Evolutionary conservation across 2,797 vertebrate genomes (phyloP), one percentile per base, ranked within the genome.

Genomic region (Syngnathus acus): DNA sequence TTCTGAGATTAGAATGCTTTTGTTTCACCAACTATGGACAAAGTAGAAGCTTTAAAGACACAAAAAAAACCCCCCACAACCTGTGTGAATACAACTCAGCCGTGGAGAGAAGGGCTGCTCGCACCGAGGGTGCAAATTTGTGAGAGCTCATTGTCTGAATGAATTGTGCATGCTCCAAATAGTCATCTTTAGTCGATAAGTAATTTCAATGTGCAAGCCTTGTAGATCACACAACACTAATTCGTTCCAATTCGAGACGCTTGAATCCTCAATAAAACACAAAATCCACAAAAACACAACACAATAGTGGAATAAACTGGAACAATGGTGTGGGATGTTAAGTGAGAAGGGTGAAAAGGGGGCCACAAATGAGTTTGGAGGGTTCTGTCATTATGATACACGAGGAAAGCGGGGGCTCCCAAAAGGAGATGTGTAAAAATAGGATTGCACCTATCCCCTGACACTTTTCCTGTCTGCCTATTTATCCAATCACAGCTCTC

Each of bases 401-500:
- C 75, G 23, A 69, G 80, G 81, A 66, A 76, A 83, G 73, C 43
- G 73, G 78, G 76, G 69, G 74, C 72, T 87, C 86, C 86, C 87
- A 82, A 72, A 84, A 82, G 79, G 79, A 85, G 78, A 79, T 65
- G 78, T 73, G 75, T 85, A 90, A 89, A 88, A 90, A 88, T 87
- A 89, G 85, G 84, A 80, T 73, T 66, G 76, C 78, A 74, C 75
- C 76, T 82, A 69, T 87, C 82, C 83, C 84, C 63, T 63, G 78
- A 86, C 78, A 75, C 70, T 51, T 65, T 71, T 80, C 72, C 78
- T 77, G 75, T 74, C 68, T 72, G 72, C 78, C 72, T 78, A 79
- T 82, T 87, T 80, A 87, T 81, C 78, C 77, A 84, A 87, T 86
- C 78, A 72, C 68, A 9, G 70, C 67, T 57, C 75, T 72, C 65